Percentiles rank a stretch among this genome's conserved stretches.
These are phyloP conservation scores for Rhodeus uyekii DNA, from an alignment of 2,797 vertebrate genomes.

Conservation along the genomic window DNA sequence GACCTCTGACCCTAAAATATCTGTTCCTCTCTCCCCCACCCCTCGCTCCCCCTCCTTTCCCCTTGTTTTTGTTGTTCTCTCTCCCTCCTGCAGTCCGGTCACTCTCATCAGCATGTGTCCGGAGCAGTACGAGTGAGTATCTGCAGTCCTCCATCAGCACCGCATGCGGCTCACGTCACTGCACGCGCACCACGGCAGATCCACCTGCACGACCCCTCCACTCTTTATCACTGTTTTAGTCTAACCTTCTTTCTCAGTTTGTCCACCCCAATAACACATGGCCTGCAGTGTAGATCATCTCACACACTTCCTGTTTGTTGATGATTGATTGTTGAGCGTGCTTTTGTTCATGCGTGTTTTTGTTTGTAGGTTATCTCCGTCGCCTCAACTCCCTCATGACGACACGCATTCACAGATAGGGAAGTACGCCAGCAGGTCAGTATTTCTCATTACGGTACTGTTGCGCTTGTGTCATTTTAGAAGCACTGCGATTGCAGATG, in stretches of 20 bases:
- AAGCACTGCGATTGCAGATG: too few relatives aligned
- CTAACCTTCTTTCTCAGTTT: constrained; percentile 41
- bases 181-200: constrained; percentile 50
- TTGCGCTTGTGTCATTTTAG: neutral
- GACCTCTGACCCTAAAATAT: constrained; percentile 60
- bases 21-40: constrained; percentile 55
- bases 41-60: constrained; percentile 37
- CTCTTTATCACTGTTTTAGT: neutral
- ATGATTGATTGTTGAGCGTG: neutral
- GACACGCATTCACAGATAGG: constrained; percentile 98
- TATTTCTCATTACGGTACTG: constrained; percentile 63
- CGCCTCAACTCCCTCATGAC: constrained; percentile 93
- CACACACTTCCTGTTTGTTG: neutral
- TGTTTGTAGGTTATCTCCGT: constrained; percentile 85
- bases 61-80: constrained; percentile 31
- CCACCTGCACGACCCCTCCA: constrained; percentile 60
- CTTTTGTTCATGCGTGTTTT: constrained; percentile 59
- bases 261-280: constrained; percentile 55
- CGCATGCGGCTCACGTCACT: constrained; percentile 71
- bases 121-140: constrained; percentile 99
- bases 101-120: constrained; percentile 99
- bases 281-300: constrained; percentile 62
- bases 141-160: constrained; percentile 47
- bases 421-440: constrained; percentile 89
- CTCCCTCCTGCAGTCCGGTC: constrained; percentile 86